Evolutionary conservation across 2,797 vertebrate genomes (phyloP).

Genomic region (Coluber constrictor): DNA sequence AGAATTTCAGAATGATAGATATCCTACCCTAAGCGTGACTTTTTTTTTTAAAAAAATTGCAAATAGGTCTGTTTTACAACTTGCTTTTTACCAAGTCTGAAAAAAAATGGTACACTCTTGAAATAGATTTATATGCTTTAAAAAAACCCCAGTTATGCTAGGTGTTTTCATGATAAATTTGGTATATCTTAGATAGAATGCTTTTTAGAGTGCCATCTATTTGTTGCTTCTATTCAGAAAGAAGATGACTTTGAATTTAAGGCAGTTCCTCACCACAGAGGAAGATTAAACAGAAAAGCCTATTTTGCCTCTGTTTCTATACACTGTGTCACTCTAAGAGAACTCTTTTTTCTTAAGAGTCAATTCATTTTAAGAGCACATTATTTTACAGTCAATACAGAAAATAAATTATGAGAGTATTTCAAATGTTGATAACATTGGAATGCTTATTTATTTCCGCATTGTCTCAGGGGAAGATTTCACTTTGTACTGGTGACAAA

Average conservation of each 20-base stretch:
- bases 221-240: background rate
- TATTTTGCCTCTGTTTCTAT: background rate
- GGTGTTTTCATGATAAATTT: slow-evolving; percentile 26
- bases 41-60: slow-evolving; percentile 1
- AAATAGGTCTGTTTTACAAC: slow-evolving; percentile 17
- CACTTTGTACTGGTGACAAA: background rate
- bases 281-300: background rate
- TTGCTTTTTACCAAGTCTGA: background rate
- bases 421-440: slow-evolving; percentile 22
- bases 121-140: slow-evolving; percentile 8
- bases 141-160: slow-evolving; percentile 35
- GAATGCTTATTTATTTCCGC: background rate
- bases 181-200: slow-evolving; percentile 31
- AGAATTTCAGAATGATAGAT: slow-evolving; percentile 30
- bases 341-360: background rate
- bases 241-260: background rate
- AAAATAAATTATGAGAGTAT: background rate
- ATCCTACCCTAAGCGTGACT: background rate
- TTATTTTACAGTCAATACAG: background rate
- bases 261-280: background rate
- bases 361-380: background rate
- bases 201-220: background rate
- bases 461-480: background rate
- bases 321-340: background rate
- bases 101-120: background rate